Evolutionary conservation across 2,888 invertebrate genomes (phyloP), one percentile per base, ranked within the genome.

Genomic region (Neoaliturus tenellus): DNA sequence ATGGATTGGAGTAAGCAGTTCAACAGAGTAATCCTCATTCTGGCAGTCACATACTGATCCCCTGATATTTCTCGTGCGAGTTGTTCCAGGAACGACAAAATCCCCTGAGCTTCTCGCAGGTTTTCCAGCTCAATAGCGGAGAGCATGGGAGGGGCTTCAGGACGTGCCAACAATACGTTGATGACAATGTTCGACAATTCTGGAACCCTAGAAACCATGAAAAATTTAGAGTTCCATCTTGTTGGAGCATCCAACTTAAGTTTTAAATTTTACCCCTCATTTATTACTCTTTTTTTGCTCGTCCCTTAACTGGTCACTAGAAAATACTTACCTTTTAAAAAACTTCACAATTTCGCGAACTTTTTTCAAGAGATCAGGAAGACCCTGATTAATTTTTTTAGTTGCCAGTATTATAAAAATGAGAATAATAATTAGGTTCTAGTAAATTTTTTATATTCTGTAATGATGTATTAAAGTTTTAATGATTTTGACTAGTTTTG

Each of bases 111-210:
- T 28, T 82, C 69, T 41, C n/a, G 10, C n/a, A 33, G 31, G 25
- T 20, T n/a, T 69, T 69, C 44, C 20, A 82, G n/a, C 48, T 82
- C 82, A 6, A 82, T 51, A n/a, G 82, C 71, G 28, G 82, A 31
- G 17, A 73, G 31, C 82, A 82, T 82, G 23, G 69, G 69, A 1
- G 81, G 81, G 28, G 81, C 17, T n/a, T 82, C 71, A 17, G 82
- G 71, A 1, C 25, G 48, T 28, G 51, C 48, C 20, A 82, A 6
- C 8, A 82, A 14, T 8, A 82, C 33, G 48, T 23, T 71, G 69
- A 71, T 82, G 1, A 82, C 33, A 20, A 82, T 31, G 10, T 8
- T 73, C 5, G 33, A 82, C 25, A 71, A 10, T 1, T n/a, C 20
- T 17, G 51, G 41, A 51, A 71, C 71, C 10, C 73, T 8, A 4